Base-by-base conservation (phyloP, 2,113 vertebrate genomes). In the Megaceryle torquata region DNA sequence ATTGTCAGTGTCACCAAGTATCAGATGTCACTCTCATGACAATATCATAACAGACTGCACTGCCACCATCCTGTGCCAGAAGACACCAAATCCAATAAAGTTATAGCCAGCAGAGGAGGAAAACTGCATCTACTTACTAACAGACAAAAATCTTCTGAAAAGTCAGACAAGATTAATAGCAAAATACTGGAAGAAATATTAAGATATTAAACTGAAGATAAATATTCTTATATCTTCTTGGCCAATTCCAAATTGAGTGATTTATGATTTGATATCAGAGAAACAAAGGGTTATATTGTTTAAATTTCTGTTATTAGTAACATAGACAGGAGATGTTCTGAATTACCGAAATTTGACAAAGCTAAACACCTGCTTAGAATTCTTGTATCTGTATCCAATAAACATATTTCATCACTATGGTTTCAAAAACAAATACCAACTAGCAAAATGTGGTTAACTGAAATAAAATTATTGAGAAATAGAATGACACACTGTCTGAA, bases 401-500 rank as follows among this genome's bases (percentile, higher is more conserved):
- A 89, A 75, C 37, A 70, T 81, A 78, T 91, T 96, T 89, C 76
- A 95, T 96, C 79, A 28, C 88, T 93, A 88, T 94, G 91, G 88
- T 48, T 96, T 56, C 93, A 94, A 83, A 95, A 96, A 74, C 85
- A 97, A 96, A 96, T 86, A 86, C 33, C 2, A 5, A 71, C 64
- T 48, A 83, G 51, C 54, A 87, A 94, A 96, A 84, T 92, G 92
- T 92, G 88, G 85, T 88, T 93, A 78, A 88, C 60, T 63, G 76
- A 86, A 90, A 94, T 89, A 37, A 94, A 94, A 86, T 81, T 64
- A 78, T 88, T 95, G 94, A 94, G 93, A 96, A 96, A 96, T 53
- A 57, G 43, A 95, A 96, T 84, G 85, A 78, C 85, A 96, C n/a
- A 71, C 17, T 61, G 68, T 83, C 91, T 93, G 90, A 83, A 90